Base-by-base conservation (phyloP, 2,888 invertebrate genomes). In the Synanthedon vespiformis region DNA sequence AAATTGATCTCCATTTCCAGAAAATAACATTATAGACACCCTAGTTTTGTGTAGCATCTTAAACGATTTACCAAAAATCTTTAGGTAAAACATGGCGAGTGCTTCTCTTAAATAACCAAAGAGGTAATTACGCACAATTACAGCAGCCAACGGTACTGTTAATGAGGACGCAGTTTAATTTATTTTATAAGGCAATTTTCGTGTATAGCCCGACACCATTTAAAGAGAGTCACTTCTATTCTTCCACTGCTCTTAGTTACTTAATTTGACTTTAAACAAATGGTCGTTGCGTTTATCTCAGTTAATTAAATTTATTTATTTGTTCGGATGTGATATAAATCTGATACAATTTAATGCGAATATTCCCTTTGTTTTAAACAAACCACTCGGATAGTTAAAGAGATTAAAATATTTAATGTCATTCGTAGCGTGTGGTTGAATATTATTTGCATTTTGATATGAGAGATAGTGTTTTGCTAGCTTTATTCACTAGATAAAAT, bases 111-210 rank as follows among this genome's bases (percentile, higher is more conserved):
- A 71, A 72, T 68, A 68, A 67, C 62, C 63, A 65, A 68, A 69
- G 34, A 10, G 63, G 65, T 67, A 69, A 74, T 75, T 69, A 67
- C 59, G 58, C 56, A 60, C 60, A 64, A 56, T 68, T 63, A 58
- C 55, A 62, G 57, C 57, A 60, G 53, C 54, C 57, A 65, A 65
- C 60, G 61, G 56, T 55, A 56, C 58, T 48, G 63, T 68, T 74
- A 74, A 74, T 70, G 67, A 73, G 70, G 57, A 63, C 59, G 56
- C 58, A 57, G 61, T 65, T 61, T 67, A 70, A 74, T 72, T 72
- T 70, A 73, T 68, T 71, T 69, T 65, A 65, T 63, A 62, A 63
- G 62, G 67, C 62, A 67, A 70, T 70, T 69, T 67, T 62, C 61
- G 63, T 63, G 61, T 62, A 63, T 63, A 61, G 59, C 61, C 52